Evolutionary conservation across 2,797 vertebrate species (phyloP).

Genomic region (Myotis planiceps): DNA sequence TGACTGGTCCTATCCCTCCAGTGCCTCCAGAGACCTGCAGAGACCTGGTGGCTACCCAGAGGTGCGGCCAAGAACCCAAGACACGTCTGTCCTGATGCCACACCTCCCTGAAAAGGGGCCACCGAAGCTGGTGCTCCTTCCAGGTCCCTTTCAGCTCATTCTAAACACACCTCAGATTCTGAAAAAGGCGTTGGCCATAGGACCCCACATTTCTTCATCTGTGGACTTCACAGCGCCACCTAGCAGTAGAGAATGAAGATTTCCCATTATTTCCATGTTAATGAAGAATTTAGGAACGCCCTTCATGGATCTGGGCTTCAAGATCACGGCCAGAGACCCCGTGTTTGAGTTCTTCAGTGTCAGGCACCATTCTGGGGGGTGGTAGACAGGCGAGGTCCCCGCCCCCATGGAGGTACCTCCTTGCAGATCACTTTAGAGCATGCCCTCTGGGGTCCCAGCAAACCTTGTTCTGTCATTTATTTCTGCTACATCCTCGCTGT

Average conservation of each 20-base stretch:
- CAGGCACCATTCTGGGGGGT: rapidly evolving
- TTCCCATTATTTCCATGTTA: background rate
- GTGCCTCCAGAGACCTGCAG: background rate
- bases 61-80: background rate
- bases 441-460: background rate
- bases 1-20: rapidly evolving
- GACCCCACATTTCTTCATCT: rapidly evolving
- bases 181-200: rapidly evolving
- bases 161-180: background rate
- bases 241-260: background rate
- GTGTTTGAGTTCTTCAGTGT: rapidly evolving
- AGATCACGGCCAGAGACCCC: background rate
- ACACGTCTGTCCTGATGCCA: no score
- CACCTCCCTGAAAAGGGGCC: background rate
- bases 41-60: background rate
- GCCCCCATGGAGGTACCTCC: rapidly evolving
- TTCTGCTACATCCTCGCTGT: background rate
- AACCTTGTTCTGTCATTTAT: rapidly evolving
- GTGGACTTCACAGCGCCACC: rapidly evolving
- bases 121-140: background rate
- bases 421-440: background rate
- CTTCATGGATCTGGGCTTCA: background rate
- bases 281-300: background rate
- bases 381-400: background rate
- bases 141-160: background rate